A percentile compares a stretch with the other conserved stretches of the same genome.
Evolutionary conservation across 2,888 invertebrate genomes (phyloP).

Genomic region (Phortica magna): DNA sequence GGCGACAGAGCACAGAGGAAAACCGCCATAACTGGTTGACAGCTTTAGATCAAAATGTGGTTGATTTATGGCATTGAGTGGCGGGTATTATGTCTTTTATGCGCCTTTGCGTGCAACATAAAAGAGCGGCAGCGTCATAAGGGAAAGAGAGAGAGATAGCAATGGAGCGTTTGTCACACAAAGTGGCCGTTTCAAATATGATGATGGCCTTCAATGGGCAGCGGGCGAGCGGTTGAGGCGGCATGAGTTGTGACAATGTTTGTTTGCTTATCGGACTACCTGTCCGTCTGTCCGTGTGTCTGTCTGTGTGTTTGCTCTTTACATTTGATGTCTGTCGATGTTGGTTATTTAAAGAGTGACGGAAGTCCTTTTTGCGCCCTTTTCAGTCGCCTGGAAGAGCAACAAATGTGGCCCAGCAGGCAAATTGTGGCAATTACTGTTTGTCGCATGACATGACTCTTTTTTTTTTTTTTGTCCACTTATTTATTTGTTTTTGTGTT

Average conservation of each 20-base stretch:
- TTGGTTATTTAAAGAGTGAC: conserved; percentile 1
- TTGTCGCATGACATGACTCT: background rate
- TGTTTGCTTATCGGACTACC: background rate
- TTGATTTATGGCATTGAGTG: conserved; percentile 72
- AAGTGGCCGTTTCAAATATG: background rate
- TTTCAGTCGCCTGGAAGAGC: conserved; percentile 35
- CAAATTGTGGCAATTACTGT: conserved; percentile 73
- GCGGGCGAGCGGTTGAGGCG: no score
- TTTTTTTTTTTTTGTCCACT: background rate
- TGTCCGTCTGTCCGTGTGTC: conserved; percentile 4
- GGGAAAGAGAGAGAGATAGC: no score
- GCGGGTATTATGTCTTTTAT: conserved; percentile 54
- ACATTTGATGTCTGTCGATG: conserved; percentile 10
- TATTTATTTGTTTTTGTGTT: background rate
- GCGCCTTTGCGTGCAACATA: conserved; percentile 42
- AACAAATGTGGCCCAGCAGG: conserved; percentile 63
- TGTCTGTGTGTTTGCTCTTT: background rate
- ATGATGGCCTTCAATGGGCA: background rate
- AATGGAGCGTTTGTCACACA: background rate
- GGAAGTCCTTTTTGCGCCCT: conserved; percentile 51
- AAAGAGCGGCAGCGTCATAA: background rate
- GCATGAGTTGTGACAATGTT: background rate
- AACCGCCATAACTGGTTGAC: conserved; percentile 50
- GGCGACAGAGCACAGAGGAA: background rate
- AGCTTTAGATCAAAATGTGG: conserved; percentile 69